Evolutionary conservation across 2,113 vertebrate species (phyloP).

Genomic region (Sander vitreus): DNA sequence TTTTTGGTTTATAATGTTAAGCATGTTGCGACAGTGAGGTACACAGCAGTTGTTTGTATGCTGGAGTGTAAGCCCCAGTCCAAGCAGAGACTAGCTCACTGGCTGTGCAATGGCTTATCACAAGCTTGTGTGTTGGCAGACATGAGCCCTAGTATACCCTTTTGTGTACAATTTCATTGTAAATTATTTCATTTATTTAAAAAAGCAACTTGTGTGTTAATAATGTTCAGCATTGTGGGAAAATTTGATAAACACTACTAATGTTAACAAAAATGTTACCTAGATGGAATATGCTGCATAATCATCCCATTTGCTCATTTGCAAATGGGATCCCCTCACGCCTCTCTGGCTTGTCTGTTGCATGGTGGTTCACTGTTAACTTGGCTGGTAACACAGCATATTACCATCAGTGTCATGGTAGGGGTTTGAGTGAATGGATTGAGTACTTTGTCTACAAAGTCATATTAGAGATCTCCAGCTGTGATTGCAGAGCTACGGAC

Average conservation of each 20-base stretch:
- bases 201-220: background rate
- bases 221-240: background rate
- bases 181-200: background rate
- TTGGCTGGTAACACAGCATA: background rate
- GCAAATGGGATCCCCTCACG: background rate
- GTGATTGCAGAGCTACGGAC: conserved; percentile 10
- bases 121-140: conserved; percentile 3
- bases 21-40: conserved; percentile 4
- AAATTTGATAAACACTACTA: background rate
- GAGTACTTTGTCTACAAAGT: conserved; percentile 23
- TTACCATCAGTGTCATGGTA: background rate
- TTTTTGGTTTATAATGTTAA: conserved; percentile 7
- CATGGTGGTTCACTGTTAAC: background rate
- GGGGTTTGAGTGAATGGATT: background rate
- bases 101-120: conserved; percentile 10
- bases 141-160: background rate
- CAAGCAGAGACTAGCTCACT: conserved; percentile 7
- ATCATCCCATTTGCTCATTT: background rate
- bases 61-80: conserved; percentile 8
- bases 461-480: conserved; percentile 33
- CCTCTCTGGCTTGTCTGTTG: background rate
- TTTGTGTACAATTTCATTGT: background rate
- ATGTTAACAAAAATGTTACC: background rate
- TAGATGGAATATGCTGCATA: background rate
- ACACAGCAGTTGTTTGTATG: conserved; percentile 23